A percentile compares a stretch with the other conserved stretches of the same genome.
Conservation (phyloP, 1,140 invertebrate genomes). For the Aphelinus atriplicis region DNA sequence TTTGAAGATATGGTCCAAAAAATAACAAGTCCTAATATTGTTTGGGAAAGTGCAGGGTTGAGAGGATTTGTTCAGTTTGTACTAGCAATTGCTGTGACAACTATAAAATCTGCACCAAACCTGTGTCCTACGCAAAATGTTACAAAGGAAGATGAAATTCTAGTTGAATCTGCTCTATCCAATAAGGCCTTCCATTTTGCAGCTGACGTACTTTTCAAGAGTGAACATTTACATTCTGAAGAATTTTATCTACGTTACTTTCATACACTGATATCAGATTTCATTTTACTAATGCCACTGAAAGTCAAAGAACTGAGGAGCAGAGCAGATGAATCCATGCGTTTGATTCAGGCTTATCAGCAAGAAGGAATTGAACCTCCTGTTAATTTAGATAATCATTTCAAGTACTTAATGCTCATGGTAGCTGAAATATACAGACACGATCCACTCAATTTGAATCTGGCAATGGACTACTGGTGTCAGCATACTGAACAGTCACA, state of each 20-base stretch:
- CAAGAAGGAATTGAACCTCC: constrained; percentile 86
- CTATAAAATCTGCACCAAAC: constrained; percentile 73
- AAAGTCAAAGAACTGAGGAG: constrained; percentile 87
- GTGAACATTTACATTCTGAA: constrained; percentile 76
- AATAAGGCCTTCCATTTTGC: constrained; percentile 84
- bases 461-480: constrained; percentile 87
- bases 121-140: constrained; percentile 53
- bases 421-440: constrained; percentile 82
- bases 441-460: constrained; percentile 77
- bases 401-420: constrained; percentile 83
- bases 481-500: constrained; percentile 60
- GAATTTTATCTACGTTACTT: constrained; percentile 87
- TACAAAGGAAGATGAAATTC: constrained; percentile 60
- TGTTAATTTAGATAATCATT: constrained; percentile 78
- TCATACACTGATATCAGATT: constrained; percentile 89
- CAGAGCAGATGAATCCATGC: constrained; percentile 88
- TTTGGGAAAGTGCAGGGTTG: constrained; percentile 75
- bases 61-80: constrained; percentile 81
- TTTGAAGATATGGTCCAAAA: constrained; percentile 68
- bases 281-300: constrained; percentile 91
- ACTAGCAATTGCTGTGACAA: constrained; percentile 83
- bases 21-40: constrained; percentile 67
- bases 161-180: constrained; percentile 84
- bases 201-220: constrained; percentile 77
- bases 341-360: constrained; percentile 82